Conservation (phyloP, 2,113 vertebrate species). For the Jacana jacana region DNA sequence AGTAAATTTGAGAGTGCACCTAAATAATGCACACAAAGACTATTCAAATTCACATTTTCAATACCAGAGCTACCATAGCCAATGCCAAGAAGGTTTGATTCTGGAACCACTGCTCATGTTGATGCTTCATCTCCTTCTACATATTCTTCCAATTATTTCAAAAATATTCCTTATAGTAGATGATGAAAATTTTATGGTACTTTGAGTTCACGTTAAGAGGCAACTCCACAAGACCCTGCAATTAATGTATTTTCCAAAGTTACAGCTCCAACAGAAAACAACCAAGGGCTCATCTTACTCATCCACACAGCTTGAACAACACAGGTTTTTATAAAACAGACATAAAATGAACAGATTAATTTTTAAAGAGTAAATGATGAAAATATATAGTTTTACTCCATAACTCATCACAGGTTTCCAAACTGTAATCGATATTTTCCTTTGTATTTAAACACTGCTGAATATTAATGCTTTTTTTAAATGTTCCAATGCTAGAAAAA, state of each 20-base stretch:
- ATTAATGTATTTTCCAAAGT: not conserved
- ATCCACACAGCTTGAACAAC: not conserved
- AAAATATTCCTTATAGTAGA: not conserved
- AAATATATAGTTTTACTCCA: conserved; percentile 3
- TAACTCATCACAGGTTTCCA: conserved; percentile 6
- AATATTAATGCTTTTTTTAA: conserved; percentile 7
- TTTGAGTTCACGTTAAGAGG: not conserved
- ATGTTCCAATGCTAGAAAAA: not conserved
- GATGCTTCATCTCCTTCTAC: not conserved
- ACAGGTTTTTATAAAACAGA: not conserved
- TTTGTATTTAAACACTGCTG: conserved; percentile 7
- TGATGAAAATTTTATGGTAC: not conserved
- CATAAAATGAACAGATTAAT: conserved; percentile 21
- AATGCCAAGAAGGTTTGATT: not conserved
- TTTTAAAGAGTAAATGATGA: conserved; percentile 51
- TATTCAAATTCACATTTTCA: not conserved
- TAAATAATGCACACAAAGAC: not conserved
- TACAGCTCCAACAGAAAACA: not conserved
- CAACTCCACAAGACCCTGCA: not conserved
- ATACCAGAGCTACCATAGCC: not conserved
- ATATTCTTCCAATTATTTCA: not conserved
- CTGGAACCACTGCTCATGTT: not conserved
- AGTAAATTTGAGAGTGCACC: not conserved
- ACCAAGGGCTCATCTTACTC: not conserved
- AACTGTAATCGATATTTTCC: conserved; percentile 21